Percentiles rank a stretch among this genome's conserved stretches.
These are phyloP conservation scores for Saccopteryx leptura DNA, from an alignment of 2,113 vertebrate genomes.

Conservation along the genomic window DNA sequence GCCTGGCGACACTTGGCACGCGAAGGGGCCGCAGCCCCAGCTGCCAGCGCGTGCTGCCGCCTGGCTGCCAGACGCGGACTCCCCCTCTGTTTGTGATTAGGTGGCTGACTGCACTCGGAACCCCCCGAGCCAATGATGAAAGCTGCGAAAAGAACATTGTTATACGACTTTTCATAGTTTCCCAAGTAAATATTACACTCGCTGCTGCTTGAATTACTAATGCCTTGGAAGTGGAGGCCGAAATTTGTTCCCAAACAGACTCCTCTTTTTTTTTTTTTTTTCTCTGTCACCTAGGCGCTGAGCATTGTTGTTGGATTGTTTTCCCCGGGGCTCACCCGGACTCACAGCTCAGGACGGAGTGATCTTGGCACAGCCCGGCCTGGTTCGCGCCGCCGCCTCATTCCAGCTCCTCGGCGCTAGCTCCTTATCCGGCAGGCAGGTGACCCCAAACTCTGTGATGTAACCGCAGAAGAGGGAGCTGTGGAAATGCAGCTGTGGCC, in stretches of 20 bases:
- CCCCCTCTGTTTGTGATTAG: conserved; percentile 13
- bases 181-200: conserved; percentile 68
- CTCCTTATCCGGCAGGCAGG: conserved; percentile 54
- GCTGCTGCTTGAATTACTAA: conserved; percentile 79
- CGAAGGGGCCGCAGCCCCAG: background rate
- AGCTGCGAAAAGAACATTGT: conserved; percentile 65
- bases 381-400: background rate
- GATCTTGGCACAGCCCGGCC: background rate
- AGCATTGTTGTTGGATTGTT: conserved; percentile 72
- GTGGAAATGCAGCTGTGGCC: background rate
- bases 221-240: conserved; percentile 60
- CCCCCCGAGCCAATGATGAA: conserved; percentile 38
- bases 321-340: conserved; percentile 41
- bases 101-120: conserved; percentile 30
- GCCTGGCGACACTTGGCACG: background rate
- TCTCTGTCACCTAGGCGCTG: conserved; percentile 77
- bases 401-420: background rate
- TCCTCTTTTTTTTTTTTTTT: conserved; percentile 10
- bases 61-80: background rate
- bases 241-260: conserved; percentile 72
- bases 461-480: background rate
- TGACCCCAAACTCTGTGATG: background rate
- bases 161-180: conserved; percentile 71
- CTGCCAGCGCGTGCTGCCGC: rapidly evolving
- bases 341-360: background rate